These are phyloP conservation scores for Canis aureus DNA, from an alignment of 2,113 vertebrate genomes.

Conservation along the genomic window DNA sequence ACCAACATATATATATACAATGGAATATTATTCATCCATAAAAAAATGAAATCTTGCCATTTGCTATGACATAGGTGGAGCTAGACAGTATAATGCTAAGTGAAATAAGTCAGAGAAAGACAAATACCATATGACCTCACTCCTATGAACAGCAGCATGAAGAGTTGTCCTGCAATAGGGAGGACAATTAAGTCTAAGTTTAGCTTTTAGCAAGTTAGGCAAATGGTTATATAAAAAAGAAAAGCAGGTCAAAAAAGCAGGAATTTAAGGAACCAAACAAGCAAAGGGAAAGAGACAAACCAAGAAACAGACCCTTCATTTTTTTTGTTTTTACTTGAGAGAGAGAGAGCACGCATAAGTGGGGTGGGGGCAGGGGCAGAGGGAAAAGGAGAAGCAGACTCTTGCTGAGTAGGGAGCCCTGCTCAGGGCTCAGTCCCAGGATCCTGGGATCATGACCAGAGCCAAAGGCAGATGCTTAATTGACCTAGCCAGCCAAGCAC, in stretches of 20 bases:
- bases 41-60: background rate
- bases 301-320: background rate
- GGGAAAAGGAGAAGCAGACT: no score
- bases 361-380: no score
- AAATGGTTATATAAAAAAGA: background rate
- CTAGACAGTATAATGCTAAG: background rate
- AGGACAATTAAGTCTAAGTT: fast-evolving
- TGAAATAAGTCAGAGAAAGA: background rate
- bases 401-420: no score
- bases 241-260: background rate
- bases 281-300: background rate
- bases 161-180: background rate
- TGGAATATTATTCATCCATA: background rate
- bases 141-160: background rate
- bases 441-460: no score
- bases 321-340: no score
- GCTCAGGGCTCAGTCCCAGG: no score
- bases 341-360: no score
- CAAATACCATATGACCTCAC: background rate
- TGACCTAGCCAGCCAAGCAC: no score
- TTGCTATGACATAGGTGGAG: background rate
- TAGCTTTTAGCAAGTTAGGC: background rate
- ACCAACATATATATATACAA: background rate
- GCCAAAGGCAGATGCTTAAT: no score
- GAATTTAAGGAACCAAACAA: background rate